A percentile compares a stretch with the other conserved stretches of the same genome.
phyloP scores from a whole-genome alignment of 2,113 vertebrate species.

The Tragelaphus strepsiceros region DNA sequence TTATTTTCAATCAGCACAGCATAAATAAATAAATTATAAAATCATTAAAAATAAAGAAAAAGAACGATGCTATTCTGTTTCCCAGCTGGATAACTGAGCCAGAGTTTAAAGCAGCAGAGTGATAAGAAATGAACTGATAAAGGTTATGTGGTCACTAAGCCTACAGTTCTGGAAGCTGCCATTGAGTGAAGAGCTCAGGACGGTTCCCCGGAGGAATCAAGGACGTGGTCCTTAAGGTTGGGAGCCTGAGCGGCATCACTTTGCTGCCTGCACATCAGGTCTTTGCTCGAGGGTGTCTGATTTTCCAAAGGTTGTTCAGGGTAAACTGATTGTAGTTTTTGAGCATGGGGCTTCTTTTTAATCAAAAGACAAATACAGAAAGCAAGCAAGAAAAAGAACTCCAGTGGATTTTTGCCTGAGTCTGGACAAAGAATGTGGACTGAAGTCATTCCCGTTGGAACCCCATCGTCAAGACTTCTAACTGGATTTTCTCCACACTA shows the following conservation, averaged over 20 bases:
- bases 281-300: neutral
- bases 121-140: no score
- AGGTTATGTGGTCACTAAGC: fast-evolving
- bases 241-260: fast-evolving
- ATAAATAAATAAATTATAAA: neutral
- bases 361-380: neutral
- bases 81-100: neutral
- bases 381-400: neutral
- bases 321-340: neutral
- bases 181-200: neutral
- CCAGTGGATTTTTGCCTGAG: neutral
- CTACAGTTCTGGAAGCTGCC: no score
- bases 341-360: neutral
- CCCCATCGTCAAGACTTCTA: fast-evolving
- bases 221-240: fast-evolving
- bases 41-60: neutral
- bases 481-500: neutral
- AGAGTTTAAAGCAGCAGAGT: fast-evolving
- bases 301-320: neutral
- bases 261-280: no score
- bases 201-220: fast-evolving
- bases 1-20: neutral
- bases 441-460: neutral
- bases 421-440: neutral
- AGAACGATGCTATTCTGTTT: neutral